Evolutionary conservation across 2,797 vertebrate species (phyloP), one percentile per base, ranked within the genome.

Genomic region (Carcharodon carcharias): DNA sequence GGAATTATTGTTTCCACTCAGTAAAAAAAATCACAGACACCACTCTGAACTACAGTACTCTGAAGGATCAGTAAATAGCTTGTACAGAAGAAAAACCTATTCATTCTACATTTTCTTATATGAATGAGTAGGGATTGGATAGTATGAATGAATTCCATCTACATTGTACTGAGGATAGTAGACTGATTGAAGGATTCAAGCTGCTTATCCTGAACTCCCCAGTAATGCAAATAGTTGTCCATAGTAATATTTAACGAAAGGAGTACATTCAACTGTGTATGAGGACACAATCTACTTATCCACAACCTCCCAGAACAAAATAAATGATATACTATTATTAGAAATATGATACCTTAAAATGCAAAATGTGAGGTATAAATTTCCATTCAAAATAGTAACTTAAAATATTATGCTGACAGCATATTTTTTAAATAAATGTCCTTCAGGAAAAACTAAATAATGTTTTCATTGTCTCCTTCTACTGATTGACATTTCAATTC

Each of bases 51-150:
- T 65, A 40, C 61, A 65, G 45, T 50, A 50, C 45, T 50, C 45
- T 50, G 45, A 50, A 50, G 18, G 63, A 93, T n/a, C n/a, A 93
- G n/a, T 67, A 67, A 65, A 93, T 21, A 82, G 82, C 45, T 65
- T 21, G 40, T 40, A 61, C 4, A 63, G 8, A 67, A 67, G 61
- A 93, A 93, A 40, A 93, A 9, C 18, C 91, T 93, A 65, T 65
- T 93, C 91, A 93, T 45, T 26, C n/a, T 11, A 93, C 91, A 93
- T 93, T 63, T 67, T 93, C n/a, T 93, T 23, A 93, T 67, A 91
- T 61, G 56, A 91, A n/a, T 61, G 88, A 58, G 61, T 40, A 63
- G 21, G 63, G 91, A 93, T 26, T 93, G 91, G 65, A 93, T 16
- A 26, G n/a, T 67, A n/a, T 65, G 63, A 93, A 45, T 45, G 8